A percentile compares a stretch with the other conserved stretches of the same genome.
phyloP scores from a whole-genome alignment of 2,113 vertebrate species.

The Lipophrys pholis region DNA sequence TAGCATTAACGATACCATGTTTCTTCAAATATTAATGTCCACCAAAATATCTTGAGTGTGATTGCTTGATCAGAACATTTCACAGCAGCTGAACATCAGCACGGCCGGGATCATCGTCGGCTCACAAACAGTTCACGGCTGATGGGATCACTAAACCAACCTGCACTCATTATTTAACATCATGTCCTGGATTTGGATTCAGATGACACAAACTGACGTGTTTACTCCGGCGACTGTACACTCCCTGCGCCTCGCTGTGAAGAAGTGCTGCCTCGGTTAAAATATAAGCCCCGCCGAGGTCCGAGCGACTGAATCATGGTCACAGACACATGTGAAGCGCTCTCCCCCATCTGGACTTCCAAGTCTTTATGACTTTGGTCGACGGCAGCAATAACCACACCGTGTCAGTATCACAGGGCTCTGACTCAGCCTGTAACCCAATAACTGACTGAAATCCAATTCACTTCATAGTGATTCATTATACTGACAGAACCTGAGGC shows the following conservation, averaged over 20 bases:
- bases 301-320: neutral
- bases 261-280: too few relatives aligned
- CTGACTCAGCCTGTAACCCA: conserved; percentile 47
- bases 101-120: too few relatives aligned
- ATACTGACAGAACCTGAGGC: neutral
- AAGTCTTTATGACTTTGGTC: neutral
- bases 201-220: neutral
- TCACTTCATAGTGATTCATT: conserved; percentile 35
- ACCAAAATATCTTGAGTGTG: too few relatives aligned
- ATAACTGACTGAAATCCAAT: conserved; percentile 39
- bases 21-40: too few relatives aligned
- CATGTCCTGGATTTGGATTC: neutral
- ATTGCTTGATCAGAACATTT: too few relatives aligned
- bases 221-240: neutral
- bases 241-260: neutral
- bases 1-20: too few relatives aligned
- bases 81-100: too few relatives aligned
- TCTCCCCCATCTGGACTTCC: neutral
- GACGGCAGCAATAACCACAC: conserved; percentile 12
- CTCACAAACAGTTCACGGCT: too few relatives aligned
- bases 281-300: neutral
- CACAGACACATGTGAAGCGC: neutral
- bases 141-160: neutral
- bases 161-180: neutral
- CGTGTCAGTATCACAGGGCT: conserved; percentile 34